Evolutionary conservation across 2,888 invertebrate genomes (phyloP), one percentile per base, ranked within the genome.

Genomic region (Nemotelus nigrinus): DNA sequence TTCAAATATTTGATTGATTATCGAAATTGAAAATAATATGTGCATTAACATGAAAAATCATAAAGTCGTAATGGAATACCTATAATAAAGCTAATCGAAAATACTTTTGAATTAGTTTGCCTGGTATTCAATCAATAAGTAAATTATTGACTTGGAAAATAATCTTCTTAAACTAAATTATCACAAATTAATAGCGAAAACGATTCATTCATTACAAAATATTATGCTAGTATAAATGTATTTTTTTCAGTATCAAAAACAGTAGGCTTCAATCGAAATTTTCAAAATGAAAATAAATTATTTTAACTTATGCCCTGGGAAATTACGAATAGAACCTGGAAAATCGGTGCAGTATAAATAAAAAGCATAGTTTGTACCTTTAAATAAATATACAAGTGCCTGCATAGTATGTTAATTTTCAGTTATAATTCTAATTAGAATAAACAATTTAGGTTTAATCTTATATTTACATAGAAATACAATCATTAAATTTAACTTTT

Each of bases 341-440:
- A 74, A 63, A 74, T 43, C 10, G 41, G 60, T 74, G 48, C 70
- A 63, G n/a, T 39, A 60, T 60, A 74, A 63, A 60, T 60, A 60
- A 74, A 55, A 63, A 74, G 45, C 39, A 63, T 63, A 74, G 48
- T 74, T 74, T 74, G 74, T 74, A 74, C 74, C 74, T 48, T 63
- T 41, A 72, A 53, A 10, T 64, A 70, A 53, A 53, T 43, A 70
- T 67, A 70, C 8, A 55, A 45, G 55, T 3, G 4, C 43, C 2
- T 6, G 25, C n/a, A 43, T 10, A 3, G 39, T 67, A 67, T 47
- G 67, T 10, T 25, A 67, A 1, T 45, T 8, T 10, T 44, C n/a
- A 50, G 10, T 39, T 25, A 41, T 71, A 71, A 43, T 44, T 47
- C 25, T 63, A 43, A 48, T 50, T 48, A 43, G 41, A 48, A 50